Percentiles rank a stretch among this genome's conserved stretches.
Conservation (phyloP, 2,888 invertebrate species). For the Lordiphosa fenestrarum region DNA sequence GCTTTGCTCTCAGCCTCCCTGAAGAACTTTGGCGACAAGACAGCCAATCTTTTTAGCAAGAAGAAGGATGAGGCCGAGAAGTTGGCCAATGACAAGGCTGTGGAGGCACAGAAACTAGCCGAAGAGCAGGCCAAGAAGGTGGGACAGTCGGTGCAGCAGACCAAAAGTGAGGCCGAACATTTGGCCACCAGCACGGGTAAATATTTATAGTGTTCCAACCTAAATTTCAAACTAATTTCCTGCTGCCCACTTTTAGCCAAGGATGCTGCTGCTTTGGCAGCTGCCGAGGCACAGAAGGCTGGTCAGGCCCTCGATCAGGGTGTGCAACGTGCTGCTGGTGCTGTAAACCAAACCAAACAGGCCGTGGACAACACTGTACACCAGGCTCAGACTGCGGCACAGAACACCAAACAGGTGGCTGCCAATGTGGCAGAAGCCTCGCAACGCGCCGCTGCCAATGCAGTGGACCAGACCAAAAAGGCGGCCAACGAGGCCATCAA, state of each 20-base stretch:
- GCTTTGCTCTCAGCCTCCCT: slow-evolving; percentile 82
- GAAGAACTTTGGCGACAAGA: slow-evolving; percentile 87
- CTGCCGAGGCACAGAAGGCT: slow-evolving; percentile 76
- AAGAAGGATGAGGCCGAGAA: slow-evolving; percentile 88
- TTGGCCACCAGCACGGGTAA: slow-evolving; percentile 81
- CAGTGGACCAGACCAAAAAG: slow-evolving; percentile 81
- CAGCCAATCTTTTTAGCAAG: slow-evolving; percentile 85
- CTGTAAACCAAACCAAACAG: slow-evolving; percentile 73
- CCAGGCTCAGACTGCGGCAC: slow-evolving; percentile 68
- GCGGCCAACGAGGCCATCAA: slow-evolving; percentile 81
- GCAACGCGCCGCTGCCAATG: slow-evolving; percentile 79
- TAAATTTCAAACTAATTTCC: background rate
- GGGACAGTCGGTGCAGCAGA: slow-evolving; percentile 83
- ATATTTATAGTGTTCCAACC: slow-evolving; percentile 5
- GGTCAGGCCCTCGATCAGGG: slow-evolving; percentile 78
- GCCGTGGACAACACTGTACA: slow-evolving; percentile 71
- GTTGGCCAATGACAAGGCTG: slow-evolving; percentile 84
- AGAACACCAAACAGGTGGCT: slow-evolving; percentile 78
- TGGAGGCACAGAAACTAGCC: slow-evolving; percentile 83
- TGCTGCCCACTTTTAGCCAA: slow-evolving; percentile 58
- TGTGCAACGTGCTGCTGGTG: slow-evolving; percentile 72
- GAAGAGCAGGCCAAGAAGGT: slow-evolving; percentile 85
- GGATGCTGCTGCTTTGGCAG: slow-evolving; percentile 79
- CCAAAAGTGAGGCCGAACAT: slow-evolving; percentile 82
- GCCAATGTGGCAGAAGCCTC: slow-evolving; percentile 77